Evolutionary conservation across 2,888 invertebrate species (phyloP), one percentile per base, ranked within the genome.

Genomic region (Arenicola marina): DNA sequence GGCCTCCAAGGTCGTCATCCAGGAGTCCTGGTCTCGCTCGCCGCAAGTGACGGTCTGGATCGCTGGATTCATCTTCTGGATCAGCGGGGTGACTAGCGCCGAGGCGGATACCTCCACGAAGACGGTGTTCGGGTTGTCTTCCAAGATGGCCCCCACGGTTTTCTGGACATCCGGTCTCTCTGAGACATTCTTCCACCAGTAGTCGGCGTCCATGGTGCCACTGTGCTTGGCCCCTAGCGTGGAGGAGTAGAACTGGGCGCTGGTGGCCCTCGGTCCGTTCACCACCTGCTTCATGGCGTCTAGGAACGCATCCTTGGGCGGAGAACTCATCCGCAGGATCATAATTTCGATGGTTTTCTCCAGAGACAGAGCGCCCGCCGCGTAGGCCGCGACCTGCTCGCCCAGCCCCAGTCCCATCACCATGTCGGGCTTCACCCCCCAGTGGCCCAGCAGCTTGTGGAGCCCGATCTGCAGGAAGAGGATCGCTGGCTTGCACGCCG

Each of bases 181-280:
- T 24, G 55, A 3, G 32, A 64, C 53, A 48, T 64, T 64, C 26
- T 64, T 45, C 64, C 64, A 64, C 61, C 63, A 64, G 48, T 64
- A 61, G 18, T 51, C 26, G 2, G 54, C 57, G 26, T 56, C 59
- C 11, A 55, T 24, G 7, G 26, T 48, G 15, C 53, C 53, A 15
- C 29, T 31, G 31, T 53, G 21, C 21, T 28, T 29, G 11, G 15
- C 29, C 29, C 29, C 31, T 11, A 31, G 15, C 11, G 29, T 11
- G 7, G 53, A 7, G 11, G 53, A 53, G 21, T 28, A 53, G 31
- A 53, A 53, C n/a, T 24, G 11, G 7, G 26, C n/a, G 7, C 15
- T 51, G n/a, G 28, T 21, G 21, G 61, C 29, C 31, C 43, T 54
- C 7, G 28, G n/a, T 26, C 53, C 44, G n/a, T 53, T 28, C 48